Evolutionary conservation across 2,888 invertebrate genomes (phyloP).

Genomic region (Phania funesta): DNA sequence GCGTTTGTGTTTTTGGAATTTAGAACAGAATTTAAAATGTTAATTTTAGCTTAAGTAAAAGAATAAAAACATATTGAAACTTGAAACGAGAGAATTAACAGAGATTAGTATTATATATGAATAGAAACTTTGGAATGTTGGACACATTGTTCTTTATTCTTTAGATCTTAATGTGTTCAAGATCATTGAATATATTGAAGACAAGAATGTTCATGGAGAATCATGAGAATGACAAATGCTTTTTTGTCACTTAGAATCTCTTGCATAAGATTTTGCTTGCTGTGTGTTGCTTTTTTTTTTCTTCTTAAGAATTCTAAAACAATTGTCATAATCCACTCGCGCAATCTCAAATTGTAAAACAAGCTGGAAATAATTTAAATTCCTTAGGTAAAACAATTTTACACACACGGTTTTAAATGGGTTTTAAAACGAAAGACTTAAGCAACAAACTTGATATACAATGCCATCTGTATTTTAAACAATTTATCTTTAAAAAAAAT

Average conservation of each 20-base stretch:
- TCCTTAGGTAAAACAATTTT: conserved; percentile 11
- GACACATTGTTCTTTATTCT: background rate
- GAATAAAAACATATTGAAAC: too few species aligned
- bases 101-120: too few species aligned
- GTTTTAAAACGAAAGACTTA: conserved; percentile 42
- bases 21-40: background rate
- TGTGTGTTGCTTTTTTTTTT: background rate
- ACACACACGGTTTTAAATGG: background rate
- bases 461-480: background rate
- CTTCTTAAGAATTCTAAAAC: conserved; percentile 28
- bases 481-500: conserved; percentile 44
- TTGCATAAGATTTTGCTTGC: conserved; percentile 25
- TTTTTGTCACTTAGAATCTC: background rate
- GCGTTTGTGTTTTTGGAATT: background rate
- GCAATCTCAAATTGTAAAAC: conserved; percentile 1
- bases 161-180: conserved; percentile 3
- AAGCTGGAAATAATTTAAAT: conserved; percentile 38
- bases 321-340: conserved; percentile 19
- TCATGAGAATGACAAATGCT: too few species aligned
- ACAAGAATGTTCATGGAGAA: background rate
- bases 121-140: too few species aligned
- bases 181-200: conserved; percentile 8
- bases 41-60: background rate
- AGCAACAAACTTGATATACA: conserved; percentile 16
- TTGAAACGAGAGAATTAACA: too few species aligned